Evolutionary conservation across 2,113 vertebrate genomes (phyloP), one percentile per base, ranked within the genome.

Genomic region (Catharus bicknelli): DNA sequence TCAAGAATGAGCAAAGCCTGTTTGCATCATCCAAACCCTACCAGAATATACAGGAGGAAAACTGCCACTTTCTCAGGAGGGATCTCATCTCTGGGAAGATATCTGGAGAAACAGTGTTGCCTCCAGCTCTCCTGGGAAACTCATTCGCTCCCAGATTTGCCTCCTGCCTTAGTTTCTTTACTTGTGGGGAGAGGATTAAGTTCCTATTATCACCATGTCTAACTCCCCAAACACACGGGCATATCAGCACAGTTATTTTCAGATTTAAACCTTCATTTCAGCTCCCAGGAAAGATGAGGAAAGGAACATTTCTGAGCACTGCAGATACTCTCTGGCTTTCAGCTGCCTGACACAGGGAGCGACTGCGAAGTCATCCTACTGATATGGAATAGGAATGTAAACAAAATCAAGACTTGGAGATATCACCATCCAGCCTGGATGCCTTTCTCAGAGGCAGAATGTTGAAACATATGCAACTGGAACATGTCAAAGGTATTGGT

Each of bases 381-480:
- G 95, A 96, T 95, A 95, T 36, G 91, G 75, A 91, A 70, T 6
- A 88, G 69, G 55, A 95, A 92, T 91, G 94, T 96, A 96, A 97
- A 96, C 95, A 95, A 90, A 91, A 73, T 55, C 34, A 91, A 61
- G 69, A 53, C 81, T 89, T 48, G 72, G 61, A 80, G 64, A 69
- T 55, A 59, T 7, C 7, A 1, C 11, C 5, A 7, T 51, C 30
- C n/a, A 45, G 74, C 29, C 47, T 53, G 61, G 69, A 55, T 51
- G 40, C 69, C 50, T 23, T 62, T 40, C 73, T 82, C 86, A 73
- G 57, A 74, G 50, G 64, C 85, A 86, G 45, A 47, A 11, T 85
- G 40, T 54, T 61, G 54, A 77, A 47, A 72, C 5, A 85, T 47
- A 69, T 32, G 34, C 47, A 80, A 27, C 51, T 53, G 76, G 89